A percentile compares a stretch with the other conserved stretches of the same genome.
These are phyloP conservation scores for Dascyllus trimaculatus DNA, from an alignment of 2,113 vertebrate species.

Conservation along the genomic window DNA sequence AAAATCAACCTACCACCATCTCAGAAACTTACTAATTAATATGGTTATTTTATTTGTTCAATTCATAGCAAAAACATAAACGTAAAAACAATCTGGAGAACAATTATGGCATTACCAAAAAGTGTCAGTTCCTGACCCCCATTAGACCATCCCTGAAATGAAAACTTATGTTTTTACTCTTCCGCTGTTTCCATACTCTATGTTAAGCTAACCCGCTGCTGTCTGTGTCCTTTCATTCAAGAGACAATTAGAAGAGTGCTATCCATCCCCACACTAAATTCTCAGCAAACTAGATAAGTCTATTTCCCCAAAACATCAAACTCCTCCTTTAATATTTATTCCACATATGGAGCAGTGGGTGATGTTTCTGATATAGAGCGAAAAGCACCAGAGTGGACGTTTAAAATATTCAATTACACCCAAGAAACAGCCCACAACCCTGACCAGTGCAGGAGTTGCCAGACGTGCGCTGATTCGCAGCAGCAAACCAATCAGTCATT, in stretches of 20 bases:
- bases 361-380: not conserved
- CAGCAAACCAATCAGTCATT: constrained; percentile 45
- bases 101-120: not conserved
- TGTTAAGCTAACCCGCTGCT: not conserved
- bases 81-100: not conserved
- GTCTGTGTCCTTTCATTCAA: not conserved
- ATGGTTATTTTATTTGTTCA: too few species aligned
- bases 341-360: not conserved
- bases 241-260: not conserved
- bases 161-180: not conserved
- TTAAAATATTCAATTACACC: constrained; percentile 28
- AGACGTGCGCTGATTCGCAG: constrained; percentile 45
- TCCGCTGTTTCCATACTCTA: not conserved
- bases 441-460: constrained; percentile 30
- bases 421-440: constrained; percentile 24
- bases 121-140: not conserved
- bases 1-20: not conserved
- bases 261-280: not conserved
- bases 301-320: not conserved
- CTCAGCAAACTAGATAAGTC: not conserved
- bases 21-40: not conserved
- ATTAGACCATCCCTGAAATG: not conserved
- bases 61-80: not conserved
- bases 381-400: not conserved
- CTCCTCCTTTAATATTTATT: not conserved